Evolutionary conservation across 2,113 vertebrate species (phyloP).

Genomic region (Grus americana): DNA sequence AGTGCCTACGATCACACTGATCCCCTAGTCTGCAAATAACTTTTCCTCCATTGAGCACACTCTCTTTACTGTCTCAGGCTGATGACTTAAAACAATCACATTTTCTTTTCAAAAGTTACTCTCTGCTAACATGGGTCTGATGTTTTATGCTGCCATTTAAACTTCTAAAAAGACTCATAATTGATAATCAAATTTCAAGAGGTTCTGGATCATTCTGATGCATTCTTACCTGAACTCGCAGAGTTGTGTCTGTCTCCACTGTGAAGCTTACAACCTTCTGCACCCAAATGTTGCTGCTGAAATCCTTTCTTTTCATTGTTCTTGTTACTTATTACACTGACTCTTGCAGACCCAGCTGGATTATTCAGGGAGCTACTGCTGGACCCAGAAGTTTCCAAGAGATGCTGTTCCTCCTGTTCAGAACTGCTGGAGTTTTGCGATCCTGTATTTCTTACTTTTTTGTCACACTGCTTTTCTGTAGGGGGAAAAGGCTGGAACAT

Average conservation of each 20-base stretch:
- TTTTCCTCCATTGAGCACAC: not conserved
- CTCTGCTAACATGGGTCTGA: not conserved
- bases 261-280: not conserved
- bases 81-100: not conserved
- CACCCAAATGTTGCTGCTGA: not conserved
- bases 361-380: constrained; percentile 65
- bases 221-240: constrained; percentile 39
- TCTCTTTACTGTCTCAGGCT: not conserved
- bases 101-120: not conserved
- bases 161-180: not conserved
- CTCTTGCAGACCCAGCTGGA: not conserved
- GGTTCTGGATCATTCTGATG: not conserved
- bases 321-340: not conserved
- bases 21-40: not conserved
- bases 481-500: constrained; percentile 38
- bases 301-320: not conserved
- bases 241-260: not conserved
- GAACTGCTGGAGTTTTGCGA: not conserved
- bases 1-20: not conserved
- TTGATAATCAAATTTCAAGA: not conserved
- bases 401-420: constrained; percentile 44
- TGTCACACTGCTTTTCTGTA: not conserved
- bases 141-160: not conserved
- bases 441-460: not conserved
- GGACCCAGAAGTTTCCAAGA: constrained; percentile 37